These are phyloP conservation scores for Cataglyphis livida DNA, from an alignment of 2,888 invertebrate species.

Conservation along the genomic window DNA sequence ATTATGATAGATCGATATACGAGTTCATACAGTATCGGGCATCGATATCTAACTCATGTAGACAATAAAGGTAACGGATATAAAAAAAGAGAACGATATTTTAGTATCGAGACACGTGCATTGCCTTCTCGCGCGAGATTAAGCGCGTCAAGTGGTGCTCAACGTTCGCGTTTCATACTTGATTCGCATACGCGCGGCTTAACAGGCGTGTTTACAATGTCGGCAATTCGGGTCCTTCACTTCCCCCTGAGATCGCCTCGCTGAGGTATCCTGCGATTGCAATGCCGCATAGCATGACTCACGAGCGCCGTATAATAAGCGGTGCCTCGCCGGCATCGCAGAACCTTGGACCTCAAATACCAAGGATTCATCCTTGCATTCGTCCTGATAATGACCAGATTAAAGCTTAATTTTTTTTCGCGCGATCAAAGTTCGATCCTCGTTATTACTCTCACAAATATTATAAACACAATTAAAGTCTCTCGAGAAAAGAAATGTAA, in stretches of 20 bases:
- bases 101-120: conserved; percentile 23
- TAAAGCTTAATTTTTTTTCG: neutral
- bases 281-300: conserved; percentile 71
- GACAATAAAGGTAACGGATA: conserved; percentile 2
- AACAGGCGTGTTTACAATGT: conserved; percentile 77
- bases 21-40: neutral
- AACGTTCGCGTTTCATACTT: conserved; percentile 50
- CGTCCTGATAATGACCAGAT: neutral
- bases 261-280: conserved; percentile 68
- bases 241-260: conserved; percentile 63
- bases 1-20: neutral
- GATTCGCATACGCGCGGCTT: conserved; percentile 62
- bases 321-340: conserved; percentile 52
- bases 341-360: conserved; percentile 58
- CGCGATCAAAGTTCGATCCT: neutral
- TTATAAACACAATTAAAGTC: neutral
- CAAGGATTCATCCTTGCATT: conserved; percentile 66
- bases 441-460: neutral
- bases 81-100: conserved; percentile 7
- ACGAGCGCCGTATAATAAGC: conserved; percentile 61
- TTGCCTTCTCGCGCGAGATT: conserved; percentile 49
- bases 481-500: neutral
- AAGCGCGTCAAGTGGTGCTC: conserved; percentile 55
- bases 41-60: neutral
- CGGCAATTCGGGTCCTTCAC: conserved; percentile 68